These are phyloP conservation scores for Ochlodes sylvanus DNA, from an alignment of 2,888 invertebrate species.

Conservation along the genomic window DNA sequence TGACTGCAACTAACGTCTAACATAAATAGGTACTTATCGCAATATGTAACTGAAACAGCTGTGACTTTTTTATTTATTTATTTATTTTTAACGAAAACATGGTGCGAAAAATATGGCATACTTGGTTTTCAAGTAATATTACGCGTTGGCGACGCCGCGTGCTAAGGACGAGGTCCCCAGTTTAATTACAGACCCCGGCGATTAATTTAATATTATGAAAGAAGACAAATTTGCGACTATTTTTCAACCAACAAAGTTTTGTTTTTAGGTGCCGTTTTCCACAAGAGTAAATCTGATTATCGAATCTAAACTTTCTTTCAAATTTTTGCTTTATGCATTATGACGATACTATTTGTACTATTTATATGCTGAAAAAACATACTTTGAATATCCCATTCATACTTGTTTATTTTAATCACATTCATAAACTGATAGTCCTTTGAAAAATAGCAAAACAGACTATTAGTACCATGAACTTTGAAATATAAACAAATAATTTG, in stretches of 20 bases:
- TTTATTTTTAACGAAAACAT: no score
- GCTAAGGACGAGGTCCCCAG: background rate
- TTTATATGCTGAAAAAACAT: no score
- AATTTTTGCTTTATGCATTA: background rate
- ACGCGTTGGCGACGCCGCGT: conserved; percentile 1
- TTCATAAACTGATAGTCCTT: background rate
- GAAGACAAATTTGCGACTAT: conserved; percentile 3
- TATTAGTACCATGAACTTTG: conserved; percentile 1
- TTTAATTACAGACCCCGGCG: conserved; percentile 8
- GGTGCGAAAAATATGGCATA: background rate
- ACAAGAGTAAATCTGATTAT: no score
- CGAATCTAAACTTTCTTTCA: background rate
- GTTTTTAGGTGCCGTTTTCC: background rate
- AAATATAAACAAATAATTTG: conserved; percentile 2
- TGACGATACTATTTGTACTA: background rate
- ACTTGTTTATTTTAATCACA: no score
- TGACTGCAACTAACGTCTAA: background rate
- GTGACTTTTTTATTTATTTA: background rate
- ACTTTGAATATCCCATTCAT: no score
- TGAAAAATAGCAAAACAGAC: background rate
- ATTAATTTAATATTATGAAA: conserved; percentile 16
- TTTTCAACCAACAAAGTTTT: conserved; percentile 6
- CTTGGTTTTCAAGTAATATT: conserved; percentile 1
- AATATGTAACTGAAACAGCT: background rate
- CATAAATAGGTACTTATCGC: background rate